Evolutionary conservation across 2,113 vertebrate species (phyloP).

Genomic region (Mustelus asterias): DNA sequence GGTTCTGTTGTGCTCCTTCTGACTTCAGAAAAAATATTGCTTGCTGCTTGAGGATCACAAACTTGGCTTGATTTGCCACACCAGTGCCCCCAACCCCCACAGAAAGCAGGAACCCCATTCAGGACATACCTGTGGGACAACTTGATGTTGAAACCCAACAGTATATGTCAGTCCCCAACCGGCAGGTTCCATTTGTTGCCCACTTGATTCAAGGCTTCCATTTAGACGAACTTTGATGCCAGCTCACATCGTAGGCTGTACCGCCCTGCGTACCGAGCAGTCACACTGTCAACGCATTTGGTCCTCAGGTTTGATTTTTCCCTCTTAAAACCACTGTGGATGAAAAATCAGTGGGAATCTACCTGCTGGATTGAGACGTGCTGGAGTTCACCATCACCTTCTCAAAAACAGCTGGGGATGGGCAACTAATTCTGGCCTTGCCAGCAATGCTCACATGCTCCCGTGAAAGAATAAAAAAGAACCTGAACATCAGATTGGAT

Average conservation of each 20-base stretch:
- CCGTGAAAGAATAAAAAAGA: too few relatives aligned
- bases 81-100: not conserved
- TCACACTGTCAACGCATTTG: not conserved
- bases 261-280: not conserved
- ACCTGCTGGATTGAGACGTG: not conserved
- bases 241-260: not conserved
- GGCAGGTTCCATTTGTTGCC: not conserved
- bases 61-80: not conserved
- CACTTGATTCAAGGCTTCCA: not conserved
- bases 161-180: not conserved
- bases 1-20: too few relatives aligned
- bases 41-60: not conserved
- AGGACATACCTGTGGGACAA: not conserved
- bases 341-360: not conserved
- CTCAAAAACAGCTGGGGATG: too few relatives aligned
- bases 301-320: not conserved
- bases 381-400: too few relatives aligned
- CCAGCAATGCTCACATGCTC: too few relatives aligned
- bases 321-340: not conserved
- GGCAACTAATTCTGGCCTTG: too few relatives aligned
- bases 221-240: not conserved
- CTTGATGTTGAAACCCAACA: not conserved
- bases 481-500: not conserved
- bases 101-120: too few relatives aligned
- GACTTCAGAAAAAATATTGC: not conserved